Base-by-base conservation (phyloP, 1,140 invertebrate species). In the Diploscapter pachys region DNA sequence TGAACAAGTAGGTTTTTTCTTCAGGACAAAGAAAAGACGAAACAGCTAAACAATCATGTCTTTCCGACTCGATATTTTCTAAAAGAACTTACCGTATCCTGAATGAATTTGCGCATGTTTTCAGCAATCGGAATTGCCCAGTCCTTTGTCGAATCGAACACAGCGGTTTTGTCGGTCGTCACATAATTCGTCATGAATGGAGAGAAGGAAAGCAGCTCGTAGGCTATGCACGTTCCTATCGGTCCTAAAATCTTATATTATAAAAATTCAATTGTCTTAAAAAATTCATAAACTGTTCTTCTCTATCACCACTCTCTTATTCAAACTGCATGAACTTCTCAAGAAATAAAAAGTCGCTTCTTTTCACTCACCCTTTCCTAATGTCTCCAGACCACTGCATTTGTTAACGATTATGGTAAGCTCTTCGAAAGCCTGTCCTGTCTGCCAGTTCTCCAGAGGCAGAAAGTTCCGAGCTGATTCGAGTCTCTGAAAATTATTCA, bases 131-230 rank as follows among this genome's bases (percentile, higher is more conserved):
- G 31, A 31, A 31, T 31, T 31, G 31, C 31, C 31, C 31, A 31
- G 31, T 31, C 31, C 31, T 31, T 31, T 31, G 31, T 31, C 31
- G 31, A 31, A 31, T 31, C 31, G 31, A 31, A 31, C 31, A 31
- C 31, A 31, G 31, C 31, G 31, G 31, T 31, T 31, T 31, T 31
- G 31, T 31, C 31, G 1, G 31, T 31, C 31, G 31, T 68, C 8
- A 54, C 66, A 52, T 68, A 55, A 13, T 76, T 65, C 8, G 75
- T 76, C 50, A 69, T 55, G 55, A 53, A 76, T 4, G 75, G 75
- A 4, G 75, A 76, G 63, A 76, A 72, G 8, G 62, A 52, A 5
- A 71, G 48, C 5, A 76, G 48, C 49, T 76, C 75, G 64, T 76
- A 72, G 70, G 68, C 70, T 2, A 76, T 6, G 31, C 75, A 76